Evolutionary conservation across 2,888 invertebrate species (phyloP), one percentile per base, ranked within the genome.

Genomic region (Minunthozetes semirufus): DNA sequence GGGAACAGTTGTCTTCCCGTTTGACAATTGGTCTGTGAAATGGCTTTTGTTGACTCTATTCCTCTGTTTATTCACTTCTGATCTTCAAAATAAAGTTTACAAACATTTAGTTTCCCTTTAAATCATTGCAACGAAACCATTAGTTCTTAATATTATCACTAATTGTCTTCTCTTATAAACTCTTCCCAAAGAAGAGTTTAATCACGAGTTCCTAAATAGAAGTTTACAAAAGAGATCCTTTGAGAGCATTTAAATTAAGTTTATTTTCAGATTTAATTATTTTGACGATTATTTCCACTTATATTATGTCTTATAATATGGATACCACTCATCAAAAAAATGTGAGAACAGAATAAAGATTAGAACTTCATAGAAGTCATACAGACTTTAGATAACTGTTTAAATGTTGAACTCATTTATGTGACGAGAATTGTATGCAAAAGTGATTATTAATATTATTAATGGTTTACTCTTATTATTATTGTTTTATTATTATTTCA

Each of bases 11-110:
- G 59, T 27, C 59, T 59, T 59, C 27, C 59, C 59, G 59, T 59
- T 27, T 27, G 59, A 59, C 59, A 59, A 59, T 59, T 59, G 59
- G 59, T 59, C 59, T 59, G 59, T 59, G 27, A 59, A 59, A 59
- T 27, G 15, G 59, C 59, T 59, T 25, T 59, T 59, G 59, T 59
- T 59, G 59, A 15, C 19, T 27, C 33, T 33, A 33, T 33, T 33
- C 33, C 33, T 59, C 19, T 59, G 22, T 13, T 59, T 22, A 19
- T 59, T 59, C 13, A 19, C 19, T 27, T 59, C 22, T 27, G 59
- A 22, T 22, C 15, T 59, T 27, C 53, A 53, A 53, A 53, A 53
- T n/a, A 59, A 59, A 59, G 59, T 59, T 27, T 27, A 59, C 59
- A 59, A 59, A 59, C 59, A 59, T 13, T 59, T 59, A 19, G 59